phyloP scores from a whole-genome alignment of 2,113 vertebrate genomes.

The Platichthys flesus region DNA sequence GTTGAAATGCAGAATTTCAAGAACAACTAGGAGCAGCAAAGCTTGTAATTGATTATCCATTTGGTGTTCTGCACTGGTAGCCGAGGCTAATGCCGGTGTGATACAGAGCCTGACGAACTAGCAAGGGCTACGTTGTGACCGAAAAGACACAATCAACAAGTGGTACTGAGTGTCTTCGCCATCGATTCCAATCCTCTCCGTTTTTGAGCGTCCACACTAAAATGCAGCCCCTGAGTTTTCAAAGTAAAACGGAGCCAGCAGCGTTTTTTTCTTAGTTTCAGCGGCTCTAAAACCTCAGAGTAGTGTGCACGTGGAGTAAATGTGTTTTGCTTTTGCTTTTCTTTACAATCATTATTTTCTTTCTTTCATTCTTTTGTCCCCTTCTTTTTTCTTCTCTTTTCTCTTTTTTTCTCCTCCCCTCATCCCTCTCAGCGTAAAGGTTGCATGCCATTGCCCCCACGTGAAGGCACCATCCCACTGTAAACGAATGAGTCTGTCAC shows the following conservation, averaged over 20 bases:
- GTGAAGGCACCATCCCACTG: slow-evolving; percentile 60
- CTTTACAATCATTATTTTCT: not conserved
- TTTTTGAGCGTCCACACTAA: too few species aligned
- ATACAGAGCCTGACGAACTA: not conserved
- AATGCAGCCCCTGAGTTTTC: too few species aligned
- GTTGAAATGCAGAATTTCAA: too few species aligned
- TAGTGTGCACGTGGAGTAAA: too few species aligned
- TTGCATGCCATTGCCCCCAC: slow-evolving; percentile 44
- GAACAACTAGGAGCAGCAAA: not conserved
- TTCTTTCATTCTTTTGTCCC: slow-evolving; percentile 3
- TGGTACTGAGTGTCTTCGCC: too few species aligned
- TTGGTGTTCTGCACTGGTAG: not conserved
- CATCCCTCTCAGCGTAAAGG: slow-evolving; percentile 43
- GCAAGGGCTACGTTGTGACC: too few species aligned
- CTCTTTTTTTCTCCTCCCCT: not conserved
- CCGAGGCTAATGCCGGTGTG: not conserved
- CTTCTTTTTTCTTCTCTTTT: slow-evolving; percentile 6
- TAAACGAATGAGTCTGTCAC: slow-evolving; percentile 82
- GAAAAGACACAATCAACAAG: not conserved
- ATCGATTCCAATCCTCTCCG: too few species aligned
- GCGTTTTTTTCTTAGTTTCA: too few species aligned
- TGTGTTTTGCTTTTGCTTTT: too few species aligned
- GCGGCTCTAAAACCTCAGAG: too few species aligned
- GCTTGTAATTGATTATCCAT: not conserved
- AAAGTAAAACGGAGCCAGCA: too few species aligned